Percentiles rank a stretch among this genome's conserved stretches.
These are phyloP conservation scores for Seira musarum DNA, from an alignment of 2,888 invertebrate genomes.

Conservation along the genomic window DNA sequence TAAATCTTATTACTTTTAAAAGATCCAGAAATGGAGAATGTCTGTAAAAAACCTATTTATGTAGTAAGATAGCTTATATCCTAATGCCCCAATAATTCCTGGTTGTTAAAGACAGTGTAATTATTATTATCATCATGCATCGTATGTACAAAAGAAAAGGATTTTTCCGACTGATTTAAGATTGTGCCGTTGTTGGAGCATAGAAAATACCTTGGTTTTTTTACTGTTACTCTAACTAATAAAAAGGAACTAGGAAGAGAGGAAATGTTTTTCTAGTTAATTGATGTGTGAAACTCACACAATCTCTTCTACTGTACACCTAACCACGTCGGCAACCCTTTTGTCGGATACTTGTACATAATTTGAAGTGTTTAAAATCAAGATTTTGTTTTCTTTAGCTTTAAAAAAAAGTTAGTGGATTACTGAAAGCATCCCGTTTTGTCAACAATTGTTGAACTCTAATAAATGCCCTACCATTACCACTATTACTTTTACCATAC, in stretches of 20 bases:
- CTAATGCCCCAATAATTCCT: no score
- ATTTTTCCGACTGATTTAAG: neutral
- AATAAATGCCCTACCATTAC: neutral
- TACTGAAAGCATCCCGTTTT: neutral
- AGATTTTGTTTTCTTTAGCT: slow-evolving; percentile 30
- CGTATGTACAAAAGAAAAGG: neutral
- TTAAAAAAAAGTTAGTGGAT: neutral
- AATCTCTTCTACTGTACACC: slow-evolving; percentile 2
- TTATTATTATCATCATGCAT: no score
- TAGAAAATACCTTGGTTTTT: slow-evolving; percentile 49
- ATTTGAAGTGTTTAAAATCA: slow-evolving; percentile 54
- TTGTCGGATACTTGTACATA: slow-evolving; percentile 36
- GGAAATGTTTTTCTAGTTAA: slow-evolving; percentile 43
- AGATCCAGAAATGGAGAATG: no score
- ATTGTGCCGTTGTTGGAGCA: neutral
- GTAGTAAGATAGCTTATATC: no score
- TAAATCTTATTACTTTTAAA: no score
- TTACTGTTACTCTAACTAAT: slow-evolving; percentile 54
- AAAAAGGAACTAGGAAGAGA: slow-evolving; percentile 36
- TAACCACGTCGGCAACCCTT: slow-evolving; percentile 40
- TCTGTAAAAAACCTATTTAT: no score
- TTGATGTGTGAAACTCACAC: slow-evolving; percentile 54
- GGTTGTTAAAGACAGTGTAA: no score
- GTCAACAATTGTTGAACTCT: neutral
- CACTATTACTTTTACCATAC: no score